These are phyloP conservation scores for Pelusios castaneus DNA, from an alignment of 2,113 vertebrate species.

Conservation along the genomic window DNA sequence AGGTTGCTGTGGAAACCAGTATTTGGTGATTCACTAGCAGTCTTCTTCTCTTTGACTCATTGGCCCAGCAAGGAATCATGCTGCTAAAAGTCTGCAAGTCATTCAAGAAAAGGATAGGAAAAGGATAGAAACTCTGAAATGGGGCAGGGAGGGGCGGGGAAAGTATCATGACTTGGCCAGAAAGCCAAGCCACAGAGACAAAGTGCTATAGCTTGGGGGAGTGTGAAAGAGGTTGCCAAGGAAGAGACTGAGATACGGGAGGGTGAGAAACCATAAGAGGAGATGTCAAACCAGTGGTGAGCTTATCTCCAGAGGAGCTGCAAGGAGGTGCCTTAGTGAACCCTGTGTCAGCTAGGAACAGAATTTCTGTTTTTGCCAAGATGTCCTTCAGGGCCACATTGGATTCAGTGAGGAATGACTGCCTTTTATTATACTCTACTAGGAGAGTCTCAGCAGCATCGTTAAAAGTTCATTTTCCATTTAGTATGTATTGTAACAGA, in stretches of 20 bases:
- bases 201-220: not conserved
- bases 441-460: not conserved
- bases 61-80: too few species aligned
- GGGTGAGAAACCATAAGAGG: not conserved
- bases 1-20: not conserved
- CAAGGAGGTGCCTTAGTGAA: not conserved
- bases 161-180: not conserved
- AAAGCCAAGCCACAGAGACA: not conserved
- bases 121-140: too few species aligned
- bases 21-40: not conserved
- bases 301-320: not conserved
- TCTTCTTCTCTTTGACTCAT: too few species aligned
- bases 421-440: not conserved
- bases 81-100: too few species aligned
- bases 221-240: not conserved
- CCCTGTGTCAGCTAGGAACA: not conserved
- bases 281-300: not conserved
- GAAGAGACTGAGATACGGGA: not conserved
- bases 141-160: too few species aligned
- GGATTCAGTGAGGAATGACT: not conserved
- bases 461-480: not conserved
- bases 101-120: too few species aligned
- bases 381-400: not conserved
- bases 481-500: not conserved
- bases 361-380: not conserved